Conservation (phyloP, 2,797 vertebrate genomes). For the Helarctos malayanus region DNA sequence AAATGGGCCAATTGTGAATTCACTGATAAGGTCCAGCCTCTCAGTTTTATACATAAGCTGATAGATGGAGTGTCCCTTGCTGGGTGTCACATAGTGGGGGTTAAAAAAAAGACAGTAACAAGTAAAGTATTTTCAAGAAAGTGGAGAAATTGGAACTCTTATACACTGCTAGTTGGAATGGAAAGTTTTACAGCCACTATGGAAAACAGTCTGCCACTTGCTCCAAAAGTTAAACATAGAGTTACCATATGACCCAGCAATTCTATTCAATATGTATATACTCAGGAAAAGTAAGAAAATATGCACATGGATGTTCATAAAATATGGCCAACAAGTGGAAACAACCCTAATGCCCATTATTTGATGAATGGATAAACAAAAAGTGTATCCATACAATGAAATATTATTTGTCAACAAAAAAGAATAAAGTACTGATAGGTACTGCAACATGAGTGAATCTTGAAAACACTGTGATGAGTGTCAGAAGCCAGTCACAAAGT, state of each 20-base stretch:
- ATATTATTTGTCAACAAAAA: not conserved
- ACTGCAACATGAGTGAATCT: not conserved
- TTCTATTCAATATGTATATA: not conserved
- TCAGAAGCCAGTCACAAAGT: conserved; percentile 29
- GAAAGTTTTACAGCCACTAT: not conserved
- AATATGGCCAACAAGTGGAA: not conserved
- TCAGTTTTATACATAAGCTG: not conserved
- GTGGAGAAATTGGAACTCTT: not conserved
- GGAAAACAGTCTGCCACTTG: not conserved
- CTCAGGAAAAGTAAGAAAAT: not conserved
- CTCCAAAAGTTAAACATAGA: not conserved
- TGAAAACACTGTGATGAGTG: not conserved
- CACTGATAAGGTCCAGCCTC: not conserved
- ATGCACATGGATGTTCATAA: not conserved
- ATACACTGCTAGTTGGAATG: not conserved
- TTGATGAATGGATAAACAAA: not conserved
- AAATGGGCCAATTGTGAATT: not conserved
- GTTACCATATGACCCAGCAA: not conserved
- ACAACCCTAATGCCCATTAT: not conserved
- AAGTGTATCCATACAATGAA: not conserved
- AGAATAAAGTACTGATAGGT: not conserved
- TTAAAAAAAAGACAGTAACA: not conserved
- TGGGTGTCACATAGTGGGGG: not conserved
- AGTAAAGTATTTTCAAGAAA: not conserved
- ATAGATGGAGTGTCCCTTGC: not conserved